These are phyloP conservation scores for Dendronephthya gigantea DNA, from an alignment of 64 coral and sea anemone species.

Conservation along the genomic window DNA sequence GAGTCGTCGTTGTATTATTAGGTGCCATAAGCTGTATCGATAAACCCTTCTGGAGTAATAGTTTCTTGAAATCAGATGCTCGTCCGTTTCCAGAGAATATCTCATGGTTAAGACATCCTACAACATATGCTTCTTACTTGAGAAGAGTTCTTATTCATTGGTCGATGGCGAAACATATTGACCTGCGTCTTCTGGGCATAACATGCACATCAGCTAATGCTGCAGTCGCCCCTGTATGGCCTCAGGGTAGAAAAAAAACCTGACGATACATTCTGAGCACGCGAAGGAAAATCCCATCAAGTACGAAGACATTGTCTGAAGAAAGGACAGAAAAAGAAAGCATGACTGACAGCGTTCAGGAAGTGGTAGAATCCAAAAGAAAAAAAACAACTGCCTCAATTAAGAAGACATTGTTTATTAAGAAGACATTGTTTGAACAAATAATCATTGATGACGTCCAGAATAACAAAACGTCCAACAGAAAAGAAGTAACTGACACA, in stretches of 20 bases:
- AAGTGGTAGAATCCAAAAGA: too few relatives aligned
- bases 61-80: background rate
- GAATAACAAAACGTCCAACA: background rate
- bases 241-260: background rate
- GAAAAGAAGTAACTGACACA: background rate
- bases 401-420: too few relatives aligned
- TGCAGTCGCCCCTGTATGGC: background rate
- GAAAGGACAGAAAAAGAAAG: too few relatives aligned
- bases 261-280: background rate
- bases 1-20: constrained; percentile 1
- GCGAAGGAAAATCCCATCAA: background rate
- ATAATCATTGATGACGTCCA: background rate
- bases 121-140: background rate
- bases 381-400: too few relatives aligned
- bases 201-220: background rate
- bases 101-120: background rate
- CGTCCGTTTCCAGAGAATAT: background rate
- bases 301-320: too few relatives aligned
- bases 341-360: too few relatives aligned
- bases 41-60: background rate
- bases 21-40: constrained; percentile 28
- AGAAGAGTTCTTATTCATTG: background rate
- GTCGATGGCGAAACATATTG: background rate
- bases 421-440: background rate
- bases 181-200: background rate